Percentiles rank a stretch among this genome's conserved stretches.
These are phyloP conservation scores for Dysmachus trigonus DNA, from an alignment of 2,888 invertebrate species.

Conservation along the genomic window DNA sequence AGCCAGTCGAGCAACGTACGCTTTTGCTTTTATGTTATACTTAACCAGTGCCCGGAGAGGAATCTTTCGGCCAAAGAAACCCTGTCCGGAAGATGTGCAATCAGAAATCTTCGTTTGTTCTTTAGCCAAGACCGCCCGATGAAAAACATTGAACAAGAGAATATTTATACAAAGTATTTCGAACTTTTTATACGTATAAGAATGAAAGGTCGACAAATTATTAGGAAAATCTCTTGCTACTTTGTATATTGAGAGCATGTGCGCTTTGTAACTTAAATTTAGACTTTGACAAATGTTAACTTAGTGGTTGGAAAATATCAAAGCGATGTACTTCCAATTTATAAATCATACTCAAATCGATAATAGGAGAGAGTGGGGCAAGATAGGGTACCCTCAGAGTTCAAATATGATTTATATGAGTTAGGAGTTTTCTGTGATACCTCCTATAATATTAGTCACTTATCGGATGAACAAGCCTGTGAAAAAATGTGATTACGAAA, in stretches of 20 bases:
- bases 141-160: neutral
- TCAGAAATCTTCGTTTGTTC: neutral
- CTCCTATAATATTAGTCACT: too few relatives aligned
- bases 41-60: neutral
- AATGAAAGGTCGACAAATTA: neutral
- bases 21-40: neutral
- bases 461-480: too few relatives aligned
- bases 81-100: neutral
- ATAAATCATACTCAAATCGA: too few relatives aligned
- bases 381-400: too few relatives aligned
- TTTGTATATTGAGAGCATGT: neutral
- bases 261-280: too few relatives aligned
- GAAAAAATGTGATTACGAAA: too few relatives aligned
- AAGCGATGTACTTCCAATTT: too few relatives aligned
- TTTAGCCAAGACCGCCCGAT: neutral
- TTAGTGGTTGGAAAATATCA: too few relatives aligned
- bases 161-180: neutral
- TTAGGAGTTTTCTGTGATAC: too few relatives aligned
- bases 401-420: too few relatives aligned
- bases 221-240: neutral
- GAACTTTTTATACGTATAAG: neutral
- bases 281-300: too few relatives aligned
- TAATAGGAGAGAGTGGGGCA: too few relatives aligned
- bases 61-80: neutral
- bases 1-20: neutral